Base-by-base conservation (phyloP, 2,113 vertebrate genomes). In the Calyptommatus sinebrachiatus region DNA sequence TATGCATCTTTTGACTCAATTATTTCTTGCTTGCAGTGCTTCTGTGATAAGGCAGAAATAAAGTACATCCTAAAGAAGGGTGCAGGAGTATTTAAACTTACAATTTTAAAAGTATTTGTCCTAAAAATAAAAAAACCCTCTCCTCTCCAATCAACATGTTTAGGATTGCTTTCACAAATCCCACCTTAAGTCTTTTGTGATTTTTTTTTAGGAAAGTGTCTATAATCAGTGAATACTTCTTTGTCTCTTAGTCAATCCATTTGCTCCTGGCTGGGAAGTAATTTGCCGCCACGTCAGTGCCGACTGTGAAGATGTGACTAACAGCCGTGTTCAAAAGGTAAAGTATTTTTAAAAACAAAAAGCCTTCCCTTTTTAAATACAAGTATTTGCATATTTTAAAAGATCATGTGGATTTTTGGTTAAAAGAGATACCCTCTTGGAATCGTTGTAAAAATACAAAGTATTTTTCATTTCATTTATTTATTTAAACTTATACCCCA, bases 241-340 rank as follows among this genome's bases (percentile, higher is more conserved):
- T 81, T 31, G 31, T 46, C 60, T 79, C 50, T 80, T 31, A 96
- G 94, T 95, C 18, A 92, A 85, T n/a, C 92, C 93, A 60, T 94
- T 93, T 75, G 90, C 87, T 53, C 83, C 86, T 26, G 91, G 89
- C 35, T 93, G 93, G 95, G 87, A 91, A 87, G 71, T 80, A 73
- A 8, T 72, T 21, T 96, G 94, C 70, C 78, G 3, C 1, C 26
- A 46, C 5, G 0, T 71, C 21, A 62, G 83, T 73, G 5, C 21
- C 0, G 83, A 90, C 7, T 95, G 94, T n/a, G 89, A 93, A 85
- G 93, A 93, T 2, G 79, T 18, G 28, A 91, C 91, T 4, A 95
- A 93, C 63, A 41, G 0, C 1, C 91, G 88, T 83, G 84, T 88
- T 63, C 86, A 86, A 75, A 74, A 94, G 93, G 95, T 95, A 83